Conservation (phyloP, 1,140 invertebrate genomes). For the Calephelis nemesis region DNA sequence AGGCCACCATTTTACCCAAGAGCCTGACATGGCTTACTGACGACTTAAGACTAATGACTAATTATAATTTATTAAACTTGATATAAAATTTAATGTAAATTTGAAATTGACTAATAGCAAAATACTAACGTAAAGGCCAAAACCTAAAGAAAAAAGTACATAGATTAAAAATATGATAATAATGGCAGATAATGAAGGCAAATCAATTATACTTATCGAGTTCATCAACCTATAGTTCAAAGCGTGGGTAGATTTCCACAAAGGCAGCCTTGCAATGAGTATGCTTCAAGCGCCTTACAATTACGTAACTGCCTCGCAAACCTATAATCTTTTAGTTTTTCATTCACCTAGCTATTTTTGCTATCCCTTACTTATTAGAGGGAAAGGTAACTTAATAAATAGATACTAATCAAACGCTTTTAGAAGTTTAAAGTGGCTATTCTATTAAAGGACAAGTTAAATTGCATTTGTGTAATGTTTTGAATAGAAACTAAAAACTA, state of each 20-base stretch:
- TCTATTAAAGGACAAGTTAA: too few relatives aligned
- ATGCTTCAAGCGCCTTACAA: slow-evolving; percentile 14
- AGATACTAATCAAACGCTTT: background rate
- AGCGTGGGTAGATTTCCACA: slow-evolving; percentile 42
- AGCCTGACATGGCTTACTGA: too few relatives aligned
- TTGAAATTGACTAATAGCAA: too few relatives aligned
- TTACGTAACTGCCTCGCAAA: slow-evolving; percentile 7
- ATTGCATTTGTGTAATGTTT: too few relatives aligned
- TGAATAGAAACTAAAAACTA: too few relatives aligned
- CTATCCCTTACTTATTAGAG: background rate
- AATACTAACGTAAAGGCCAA: too few relatives aligned
- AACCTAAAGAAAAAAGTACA: too few relatives aligned
- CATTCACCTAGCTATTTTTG: slow-evolving; percentile 29
- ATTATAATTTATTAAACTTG: too few relatives aligned
- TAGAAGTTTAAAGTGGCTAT: background rate
- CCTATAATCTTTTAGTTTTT: slow-evolving; percentile 52
- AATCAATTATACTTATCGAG: slow-evolving; percentile 44
- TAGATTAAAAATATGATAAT: slow-evolving; percentile 20
- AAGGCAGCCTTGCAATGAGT: slow-evolving; percentile 37
- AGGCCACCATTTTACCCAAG: too few relatives aligned
- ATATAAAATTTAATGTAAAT: too few relatives aligned
- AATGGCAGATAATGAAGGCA: slow-evolving; percentile 21
- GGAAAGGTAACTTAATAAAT: background rate
- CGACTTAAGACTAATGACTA: too few relatives aligned
- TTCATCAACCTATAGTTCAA: slow-evolving; percentile 49